Evolutionary conservation across 2,113 vertebrate genomes (phyloP).

Genomic region (Caranx melampygus): DNA sequence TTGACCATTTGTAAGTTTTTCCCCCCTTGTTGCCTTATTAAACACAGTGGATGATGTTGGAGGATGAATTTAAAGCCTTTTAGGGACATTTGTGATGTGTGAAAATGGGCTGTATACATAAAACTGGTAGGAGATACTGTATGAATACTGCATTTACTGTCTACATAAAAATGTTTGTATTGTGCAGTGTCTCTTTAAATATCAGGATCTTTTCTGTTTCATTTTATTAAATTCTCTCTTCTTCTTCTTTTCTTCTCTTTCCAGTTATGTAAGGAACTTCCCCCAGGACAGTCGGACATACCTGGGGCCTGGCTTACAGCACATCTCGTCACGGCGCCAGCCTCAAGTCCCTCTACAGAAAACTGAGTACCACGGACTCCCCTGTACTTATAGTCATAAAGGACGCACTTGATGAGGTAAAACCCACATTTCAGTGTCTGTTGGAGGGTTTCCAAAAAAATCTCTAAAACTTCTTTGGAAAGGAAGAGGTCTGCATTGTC

Average conservation of each 20-base stretch:
- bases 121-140: too few relatives aligned
- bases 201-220: not conserved
- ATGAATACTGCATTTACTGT: too few relatives aligned
- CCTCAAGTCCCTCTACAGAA: constrained; percentile 86
- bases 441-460: not conserved
- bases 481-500: not conserved
- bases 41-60: too few relatives aligned
- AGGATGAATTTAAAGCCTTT: too few relatives aligned
- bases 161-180: too few relatives aligned
- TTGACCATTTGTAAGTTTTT: too few relatives aligned
- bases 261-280: constrained; percentile 83
- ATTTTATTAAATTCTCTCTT: not conserved
- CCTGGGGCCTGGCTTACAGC: constrained; percentile 83
- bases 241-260: not conserved
- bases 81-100: too few relatives aligned
- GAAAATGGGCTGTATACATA: too few relatives aligned
- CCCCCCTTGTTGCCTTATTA: too few relatives aligned
- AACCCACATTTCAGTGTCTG: not conserved
- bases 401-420: constrained; percentile 82
- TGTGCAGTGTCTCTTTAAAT: not conserved
- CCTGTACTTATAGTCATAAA: constrained; percentile 84
- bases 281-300: constrained; percentile 80
- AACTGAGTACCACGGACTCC: constrained; percentile 77
- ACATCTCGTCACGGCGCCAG: constrained; percentile 83
- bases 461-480: not conserved